Percentiles rank a stretch among this genome's conserved stretches.
phyloP scores from a whole-genome alignment of 2,113 vertebrate genomes.

The Takifugu flavidus region DNA sequence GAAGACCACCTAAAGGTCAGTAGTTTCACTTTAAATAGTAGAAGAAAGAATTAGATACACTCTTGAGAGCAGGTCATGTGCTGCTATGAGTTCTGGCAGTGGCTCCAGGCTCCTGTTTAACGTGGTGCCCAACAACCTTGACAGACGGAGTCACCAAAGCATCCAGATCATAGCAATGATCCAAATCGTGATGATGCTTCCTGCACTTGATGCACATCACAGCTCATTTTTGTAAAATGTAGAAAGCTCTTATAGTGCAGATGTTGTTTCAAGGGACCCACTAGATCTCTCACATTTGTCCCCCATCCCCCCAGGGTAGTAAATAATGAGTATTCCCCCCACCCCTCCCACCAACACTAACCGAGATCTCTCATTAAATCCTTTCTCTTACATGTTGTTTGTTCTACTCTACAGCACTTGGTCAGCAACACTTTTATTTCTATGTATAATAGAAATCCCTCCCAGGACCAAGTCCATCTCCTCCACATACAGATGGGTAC shows the following conservation, averaged over 20 bases:
- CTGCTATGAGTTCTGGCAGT: slow-evolving; percentile 21
- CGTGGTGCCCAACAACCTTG: slow-evolving; percentile 40
- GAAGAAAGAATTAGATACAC: no score
- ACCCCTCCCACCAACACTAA: no score
- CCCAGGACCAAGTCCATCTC: neutral
- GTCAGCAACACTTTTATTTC: neutral
- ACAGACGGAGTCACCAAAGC: slow-evolving; percentile 17
- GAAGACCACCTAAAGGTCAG: slow-evolving; percentile 6
- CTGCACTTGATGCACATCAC: neutral
- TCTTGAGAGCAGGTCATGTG: neutral
- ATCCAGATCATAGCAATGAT: slow-evolving; percentile 9
- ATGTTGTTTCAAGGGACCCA: slow-evolving; percentile 5
- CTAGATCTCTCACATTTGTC: slow-evolving; percentile 10
- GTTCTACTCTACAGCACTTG: neutral
- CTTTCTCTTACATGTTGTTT: no score
- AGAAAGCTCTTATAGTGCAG: neutral
- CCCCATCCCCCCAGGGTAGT: neutral
- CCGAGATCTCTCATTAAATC: no score
- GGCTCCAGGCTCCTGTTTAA: slow-evolving; percentile 47
- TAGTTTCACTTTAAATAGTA: neutral
- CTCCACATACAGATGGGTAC: no score
- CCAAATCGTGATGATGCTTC: slow-evolving; percentile 5
- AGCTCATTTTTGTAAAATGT: slow-evolving; percentile 4
- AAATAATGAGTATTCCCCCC: neutral
- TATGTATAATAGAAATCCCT: neutral